phyloP scores from a whole-genome alignment of 2,113 vertebrate genomes.

The Rhagologus leucostigma region DNA sequence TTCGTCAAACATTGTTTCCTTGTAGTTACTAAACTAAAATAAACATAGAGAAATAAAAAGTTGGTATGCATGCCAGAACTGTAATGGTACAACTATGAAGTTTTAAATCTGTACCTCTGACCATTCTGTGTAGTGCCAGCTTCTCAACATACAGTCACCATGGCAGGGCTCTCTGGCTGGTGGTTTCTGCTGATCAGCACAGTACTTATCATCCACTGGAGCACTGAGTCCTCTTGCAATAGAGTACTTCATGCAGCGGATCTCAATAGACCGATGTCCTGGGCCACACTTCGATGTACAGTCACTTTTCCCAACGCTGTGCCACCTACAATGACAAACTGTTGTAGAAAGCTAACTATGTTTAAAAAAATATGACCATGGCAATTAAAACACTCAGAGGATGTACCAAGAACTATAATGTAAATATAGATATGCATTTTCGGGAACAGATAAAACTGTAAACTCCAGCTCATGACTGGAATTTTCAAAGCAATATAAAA shows the following conservation, averaged over 20 bases:
- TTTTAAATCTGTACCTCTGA: conserved; percentile 80
- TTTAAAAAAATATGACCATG: neutral
- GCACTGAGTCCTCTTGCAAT: conserved; percentile 74
- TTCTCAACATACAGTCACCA: conserved; percentile 84
- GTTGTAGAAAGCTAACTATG: conserved; percentile 29
- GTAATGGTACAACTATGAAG: neutral
- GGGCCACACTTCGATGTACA: conserved; percentile 89
- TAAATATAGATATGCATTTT: neutral
- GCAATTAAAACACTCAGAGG: neutral
- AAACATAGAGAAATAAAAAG: neutral
- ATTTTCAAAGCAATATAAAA: neutral
- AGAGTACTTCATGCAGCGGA: conserved; percentile 89
- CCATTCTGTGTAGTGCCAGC: conserved; percentile 93
- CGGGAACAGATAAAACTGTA: neutral
- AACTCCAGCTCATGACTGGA: neutral
- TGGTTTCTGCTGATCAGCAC: conserved; percentile 81
- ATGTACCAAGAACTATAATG: neutral
- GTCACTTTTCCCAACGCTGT: conserved; percentile 85
- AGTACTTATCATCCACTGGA: conserved; percentile 77
- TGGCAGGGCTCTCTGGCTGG: conserved; percentile 84
- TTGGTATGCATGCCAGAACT: neutral
- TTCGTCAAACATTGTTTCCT: neutral
- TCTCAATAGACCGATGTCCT: conserved; percentile 82
- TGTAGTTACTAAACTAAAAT: neutral
- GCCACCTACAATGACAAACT: conserved; percentile 81